Evolutionary conservation across 1,140 invertebrate genomes (phyloP).

Genomic region (Bombus fervidus): DNA sequence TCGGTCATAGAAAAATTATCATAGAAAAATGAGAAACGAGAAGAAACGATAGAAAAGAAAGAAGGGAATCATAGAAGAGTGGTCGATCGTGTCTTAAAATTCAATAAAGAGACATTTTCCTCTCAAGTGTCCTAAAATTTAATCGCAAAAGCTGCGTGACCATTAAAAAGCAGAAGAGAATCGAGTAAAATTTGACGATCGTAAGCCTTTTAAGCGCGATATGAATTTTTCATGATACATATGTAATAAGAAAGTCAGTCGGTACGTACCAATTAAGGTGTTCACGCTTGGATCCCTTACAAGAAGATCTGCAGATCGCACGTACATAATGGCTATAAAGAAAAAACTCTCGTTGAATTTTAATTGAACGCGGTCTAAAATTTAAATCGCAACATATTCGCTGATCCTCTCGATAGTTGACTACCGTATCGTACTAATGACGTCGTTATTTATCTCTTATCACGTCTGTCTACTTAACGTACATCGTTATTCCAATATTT

Average conservation of each 20-base stretch:
- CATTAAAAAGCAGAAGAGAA: background rate
- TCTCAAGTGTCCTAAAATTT: background rate
- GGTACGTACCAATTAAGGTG: conserved; percentile 59
- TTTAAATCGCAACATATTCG: conserved; percentile 16
- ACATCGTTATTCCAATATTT: background rate
- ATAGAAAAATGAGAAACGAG: no score
- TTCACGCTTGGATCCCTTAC: conserved; percentile 57
- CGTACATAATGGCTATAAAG: conserved; percentile 20
- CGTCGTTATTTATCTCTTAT: background rate
- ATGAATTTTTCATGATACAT: conserved; percentile 63
- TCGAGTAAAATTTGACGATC: background rate
- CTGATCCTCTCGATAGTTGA: background rate
- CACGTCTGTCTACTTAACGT: background rate
- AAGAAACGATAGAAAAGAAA: no score
- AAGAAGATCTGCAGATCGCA: conserved; percentile 50
- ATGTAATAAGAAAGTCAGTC: conserved; percentile 56
- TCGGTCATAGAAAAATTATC: background rate
- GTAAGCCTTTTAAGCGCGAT: conserved; percentile 30
- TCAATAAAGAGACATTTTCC: background rate
- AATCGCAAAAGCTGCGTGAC: background rate
- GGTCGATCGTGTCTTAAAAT: background rate
- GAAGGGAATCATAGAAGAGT: no score
- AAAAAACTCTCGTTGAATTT: conserved; percentile 53
- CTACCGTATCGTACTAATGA: conserved; percentile 19
- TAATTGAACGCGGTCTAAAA: conserved; percentile 53